Conservation (phyloP, 2,888 invertebrate genomes). For the Andricus curvator region DNA sequence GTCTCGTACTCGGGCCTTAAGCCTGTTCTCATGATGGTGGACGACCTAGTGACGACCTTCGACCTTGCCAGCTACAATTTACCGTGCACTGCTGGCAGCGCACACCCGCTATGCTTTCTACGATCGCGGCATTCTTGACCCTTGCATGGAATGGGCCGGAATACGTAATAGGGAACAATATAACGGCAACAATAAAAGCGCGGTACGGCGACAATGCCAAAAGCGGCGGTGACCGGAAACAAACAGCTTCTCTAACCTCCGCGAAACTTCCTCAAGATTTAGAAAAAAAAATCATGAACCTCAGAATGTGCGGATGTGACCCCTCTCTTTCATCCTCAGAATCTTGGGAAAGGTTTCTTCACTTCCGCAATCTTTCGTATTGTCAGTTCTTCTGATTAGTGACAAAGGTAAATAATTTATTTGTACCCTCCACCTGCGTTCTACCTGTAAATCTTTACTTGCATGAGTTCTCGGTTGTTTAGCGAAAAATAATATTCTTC, state of each 20-base stretch:
- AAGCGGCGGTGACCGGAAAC: slow-evolving; percentile 47
- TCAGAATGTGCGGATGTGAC: slow-evolving; percentile 26
- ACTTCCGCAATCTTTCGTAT: slow-evolving; percentile 25
- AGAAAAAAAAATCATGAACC: background rate
- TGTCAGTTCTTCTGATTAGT: slow-evolving; percentile 3
- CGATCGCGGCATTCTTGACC: slow-evolving; percentile 69
- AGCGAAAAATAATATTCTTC: too few relatives aligned
- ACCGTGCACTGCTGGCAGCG: slow-evolving; percentile 59
- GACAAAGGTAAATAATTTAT: background rate
- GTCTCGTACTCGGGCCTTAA: slow-evolving; percentile 57
- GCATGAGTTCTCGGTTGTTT: too few relatives aligned
- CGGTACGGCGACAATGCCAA: slow-evolving; percentile 47
- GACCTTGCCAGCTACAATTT: slow-evolving; percentile 74
- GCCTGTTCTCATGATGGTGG: slow-evolving; percentile 71
- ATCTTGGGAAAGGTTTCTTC: slow-evolving; percentile 22
- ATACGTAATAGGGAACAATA: slow-evolving; percentile 66
- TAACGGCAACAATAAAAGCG: slow-evolving; percentile 52
- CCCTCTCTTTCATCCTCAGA: slow-evolving; percentile 9
- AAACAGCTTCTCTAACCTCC: slow-evolving; percentile 8
- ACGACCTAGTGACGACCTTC: slow-evolving; percentile 74
- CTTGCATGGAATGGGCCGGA: slow-evolving; percentile 63
- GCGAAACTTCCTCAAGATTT: background rate
- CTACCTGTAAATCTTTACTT: background rate
- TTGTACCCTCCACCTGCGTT: background rate
- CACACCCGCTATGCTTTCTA: slow-evolving; percentile 65